Evolutionary conservation across 2,888 invertebrate species (phyloP).

Genomic region (Branchipolynoe longqiensis): DNA sequence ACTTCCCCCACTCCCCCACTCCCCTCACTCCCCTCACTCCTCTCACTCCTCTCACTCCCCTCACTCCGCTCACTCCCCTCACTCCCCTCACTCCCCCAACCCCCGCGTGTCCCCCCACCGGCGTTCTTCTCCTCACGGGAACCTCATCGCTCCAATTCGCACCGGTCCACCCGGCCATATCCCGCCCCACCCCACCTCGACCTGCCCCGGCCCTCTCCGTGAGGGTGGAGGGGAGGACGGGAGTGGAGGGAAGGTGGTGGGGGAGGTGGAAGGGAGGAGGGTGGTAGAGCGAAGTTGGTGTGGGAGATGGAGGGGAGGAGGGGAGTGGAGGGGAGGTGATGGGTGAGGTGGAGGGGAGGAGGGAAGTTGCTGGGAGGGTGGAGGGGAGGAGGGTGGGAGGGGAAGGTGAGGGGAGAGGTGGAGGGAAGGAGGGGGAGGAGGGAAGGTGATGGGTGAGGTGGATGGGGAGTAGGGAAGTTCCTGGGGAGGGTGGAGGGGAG

Average conservation of each 20-base stretch:
- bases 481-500: background rate
- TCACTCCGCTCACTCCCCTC: no score
- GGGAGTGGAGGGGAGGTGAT: background rate
- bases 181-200: background rate
- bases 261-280: background rate
- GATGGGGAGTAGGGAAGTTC: background rate
- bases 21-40: no score
- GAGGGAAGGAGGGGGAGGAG: background rate
- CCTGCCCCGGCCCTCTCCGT: background rate
- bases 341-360: background rate
- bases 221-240: background rate
- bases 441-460: background rate
- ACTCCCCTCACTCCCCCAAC: no score
- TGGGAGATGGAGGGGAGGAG: background rate
- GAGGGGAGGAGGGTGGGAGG: background rate
- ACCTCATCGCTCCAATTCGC: no score
- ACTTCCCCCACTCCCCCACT: no score
- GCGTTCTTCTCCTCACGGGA: no score
- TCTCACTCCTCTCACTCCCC: no score
- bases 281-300: background rate
- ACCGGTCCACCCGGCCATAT: background rate
- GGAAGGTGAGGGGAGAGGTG: no score
- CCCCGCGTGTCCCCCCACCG: no score
- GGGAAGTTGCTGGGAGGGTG: background rate
- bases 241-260: background rate